Evolutionary conservation across 2,113 vertebrate genomes (phyloP), one percentile per base, ranked within the genome.

Genomic region (Dasyprocta punctata): DNA sequence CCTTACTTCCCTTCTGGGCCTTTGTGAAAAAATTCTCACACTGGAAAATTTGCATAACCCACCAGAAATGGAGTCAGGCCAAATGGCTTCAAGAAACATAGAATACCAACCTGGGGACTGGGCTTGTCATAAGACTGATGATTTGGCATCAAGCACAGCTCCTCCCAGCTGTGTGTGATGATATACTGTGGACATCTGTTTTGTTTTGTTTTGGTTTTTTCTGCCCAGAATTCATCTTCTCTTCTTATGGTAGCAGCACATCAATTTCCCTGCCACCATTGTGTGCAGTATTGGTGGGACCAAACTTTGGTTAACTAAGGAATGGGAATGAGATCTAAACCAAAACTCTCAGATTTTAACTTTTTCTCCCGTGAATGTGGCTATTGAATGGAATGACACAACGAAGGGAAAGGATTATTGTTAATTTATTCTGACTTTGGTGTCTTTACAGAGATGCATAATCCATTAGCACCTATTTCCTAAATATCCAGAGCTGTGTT

Each of bases 21-120:
- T 95, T 83, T 22, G 1, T 56, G 75, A 67, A 26, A 81, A 47
- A 92, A 92, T 95, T 89, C 85, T 80, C 94, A 96, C 26, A 88
- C 0, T 0, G 56, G 26, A 77, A 96, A 44, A 78, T 95, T 65
- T 85, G 38, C 86, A 90, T 82, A 80, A 71, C 36, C 77, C 41
- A 67, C 58, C 3, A n/a, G 69, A 92, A 92, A 81, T 52, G 67
- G 17, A 92, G 60, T 58, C 41, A 84, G 60, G 1, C 69, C 47
- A 87, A 81, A 92, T 90, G 71, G 65, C 54, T 83, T 92, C 22
- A 75, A 65, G 44, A 94, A 91, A 33, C 49, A 67, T 0, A 65
- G 61, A 94, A 56, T 47, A 58, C 47, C 63, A 85, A 81, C 86
- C 86, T 91, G 84, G 86, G 49, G 56, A 75, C 67, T 2, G 17